These are phyloP conservation scores for Amiota communis DNA, from an alignment of 2,888 invertebrate genomes.

Conservation along the genomic window DNA sequence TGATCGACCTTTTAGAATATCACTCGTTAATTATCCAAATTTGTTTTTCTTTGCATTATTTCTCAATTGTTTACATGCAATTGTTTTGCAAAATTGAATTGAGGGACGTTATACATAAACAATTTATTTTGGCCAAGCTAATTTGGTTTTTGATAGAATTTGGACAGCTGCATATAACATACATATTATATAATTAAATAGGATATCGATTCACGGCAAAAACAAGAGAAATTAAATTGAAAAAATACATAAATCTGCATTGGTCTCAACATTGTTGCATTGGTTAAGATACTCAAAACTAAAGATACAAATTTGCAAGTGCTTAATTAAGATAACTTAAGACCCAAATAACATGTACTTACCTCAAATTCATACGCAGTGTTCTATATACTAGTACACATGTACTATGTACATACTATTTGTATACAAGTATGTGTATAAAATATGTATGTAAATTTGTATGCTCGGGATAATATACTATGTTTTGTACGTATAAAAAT, in stretches of 20 bases:
- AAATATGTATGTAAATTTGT: background rate
- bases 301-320: background rate
- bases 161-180: conserved; percentile 24
- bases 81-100: background rate
- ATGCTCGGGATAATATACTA: conserved; percentile 1
- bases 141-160: background rate
- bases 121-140: background rate
- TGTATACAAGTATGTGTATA: background rate
- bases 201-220: background rate
- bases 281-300: background rate
- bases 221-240: conserved; percentile 43
- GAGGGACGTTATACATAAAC: background rate
- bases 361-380: background rate
- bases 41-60: background rate
- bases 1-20: conserved; percentile 39
- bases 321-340: conserved; percentile 62
- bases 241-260: conserved; percentile 47
- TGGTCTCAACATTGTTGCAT: background rate
- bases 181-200: background rate
- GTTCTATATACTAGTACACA: too few species aligned
- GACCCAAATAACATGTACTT: conserved; percentile 41
- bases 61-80: background rate
- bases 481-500: conserved; percentile 10
- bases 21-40: conserved; percentile 29
- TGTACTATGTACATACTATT: too few species aligned